Base-by-base conservation (phyloP, 2,888 invertebrate species). In the Protodeltote pygarga region DNA sequence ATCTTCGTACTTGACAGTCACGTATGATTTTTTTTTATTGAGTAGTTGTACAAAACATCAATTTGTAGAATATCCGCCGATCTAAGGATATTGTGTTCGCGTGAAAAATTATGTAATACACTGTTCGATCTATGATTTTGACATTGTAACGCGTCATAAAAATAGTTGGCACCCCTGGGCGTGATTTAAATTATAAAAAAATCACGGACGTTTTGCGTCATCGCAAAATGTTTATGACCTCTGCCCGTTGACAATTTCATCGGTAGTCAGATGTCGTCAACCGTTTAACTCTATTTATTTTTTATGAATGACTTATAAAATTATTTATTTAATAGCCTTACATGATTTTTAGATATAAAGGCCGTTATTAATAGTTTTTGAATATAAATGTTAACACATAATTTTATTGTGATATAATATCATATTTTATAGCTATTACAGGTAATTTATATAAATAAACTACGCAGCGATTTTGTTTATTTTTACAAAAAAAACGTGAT, bases 111-210 rank as follows among this genome's bases (percentile, higher is more conserved):
- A 71, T 72, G 71, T 77, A 77, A 72, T 52, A 33, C 39, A 42
- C 53, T 67, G 66, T 81, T 81, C 77, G 78, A 77, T 71, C 49
- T 64, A 71, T 68, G 73, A 71, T 71, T 79, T 74, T 75, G 71
- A 74, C 71, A 75, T 74, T 64, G 72, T 66, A 75, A 73, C 65
- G 49, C 50, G 66, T 73, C 71, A 78, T 85, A 83, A 86, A 87
- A 85, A 83, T 85, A 77, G 71, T 85, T 85, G 87, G 87, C 86
- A 85, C 45, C 37, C 58, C 51, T 16, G 60, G 58, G 44, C 49
- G 33, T n/a, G 40, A 57, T 33, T 41, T 35, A 15, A 34, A 47
- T 29, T 19, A 16, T 10, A 41, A 65, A 62, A 69, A 63, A 53
- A 45, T 1, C 24, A 23, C 33, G 35, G 40, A 23, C n/a, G 39